These are phyloP conservation scores for Toxotes jaculatrix DNA, from an alignment of 2,113 vertebrate genomes.

Conservation along the genomic window DNA sequence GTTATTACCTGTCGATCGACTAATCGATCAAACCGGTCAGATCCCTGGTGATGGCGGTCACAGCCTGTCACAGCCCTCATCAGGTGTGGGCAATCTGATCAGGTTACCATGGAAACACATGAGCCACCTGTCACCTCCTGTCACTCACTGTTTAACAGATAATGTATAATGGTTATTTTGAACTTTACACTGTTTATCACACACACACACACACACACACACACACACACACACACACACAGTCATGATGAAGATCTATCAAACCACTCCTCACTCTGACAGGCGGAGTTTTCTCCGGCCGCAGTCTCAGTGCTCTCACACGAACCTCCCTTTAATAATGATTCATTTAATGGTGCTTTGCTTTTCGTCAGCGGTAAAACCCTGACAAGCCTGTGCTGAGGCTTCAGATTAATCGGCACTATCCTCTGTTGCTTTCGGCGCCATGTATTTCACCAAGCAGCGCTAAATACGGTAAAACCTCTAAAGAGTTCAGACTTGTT, in stretches of 20 bases:
- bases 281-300: too few relatives aligned
- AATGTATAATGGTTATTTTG: too few relatives aligned
- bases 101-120: conserved; percentile 15
- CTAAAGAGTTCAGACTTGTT: not conserved
- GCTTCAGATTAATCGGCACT: not conserved
- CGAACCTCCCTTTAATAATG: not conserved
- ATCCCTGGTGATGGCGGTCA: too few relatives aligned
- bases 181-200: not conserved
- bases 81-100: not conserved
- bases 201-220: not conserved
- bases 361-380: not conserved
- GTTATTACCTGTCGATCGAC: too few relatives aligned
- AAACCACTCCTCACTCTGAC: too few relatives aligned
- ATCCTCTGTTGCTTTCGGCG: not conserved
- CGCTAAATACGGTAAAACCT: not conserved
- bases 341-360: not conserved
- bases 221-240: not conserved
- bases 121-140: too few relatives aligned
- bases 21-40: too few relatives aligned
- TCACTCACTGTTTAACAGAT: too few relatives aligned
- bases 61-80: not conserved
- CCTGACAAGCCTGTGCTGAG: not conserved
- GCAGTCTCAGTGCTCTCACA: not conserved
- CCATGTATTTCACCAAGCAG: not conserved
- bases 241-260: too few relatives aligned